Base-by-base conservation (phyloP, 2,113 vertebrate species). In the Labeo rohita region DNA sequence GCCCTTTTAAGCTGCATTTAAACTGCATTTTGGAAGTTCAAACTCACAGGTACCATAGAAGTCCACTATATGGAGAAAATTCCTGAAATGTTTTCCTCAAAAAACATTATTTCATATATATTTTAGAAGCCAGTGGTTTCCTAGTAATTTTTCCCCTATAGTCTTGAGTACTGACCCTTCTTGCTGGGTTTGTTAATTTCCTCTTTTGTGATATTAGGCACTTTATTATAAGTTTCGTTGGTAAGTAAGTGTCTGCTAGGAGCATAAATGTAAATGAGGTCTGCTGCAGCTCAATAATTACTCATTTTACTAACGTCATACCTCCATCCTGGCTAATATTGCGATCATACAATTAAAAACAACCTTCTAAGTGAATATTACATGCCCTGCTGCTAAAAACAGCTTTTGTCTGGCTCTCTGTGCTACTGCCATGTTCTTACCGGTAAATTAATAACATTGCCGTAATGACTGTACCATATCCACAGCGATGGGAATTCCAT, bases 361-460 rank as follows among this genome's bases (percentile, higher is more conserved):
- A 54, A 70, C 43, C 10, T 49, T 68, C 12, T 52, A 52, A 68
- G 28, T 82, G 63, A 82, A 49, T 50, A 68, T 52, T 65, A 66
- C 61, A 81, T 36, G 45, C 45, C 6, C 63, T 52, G 15, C 63
- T 82, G 63, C 47, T 68, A 8, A 23, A 63, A 80, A 23, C 52
- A n/a, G 39, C 78, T 63, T 78, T 80, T 45, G 43, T 81, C 61
- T 66, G 43, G 45, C 23, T 82, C 45, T 50, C 47, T 68, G 63
- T 82, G 12, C 59, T 80, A 65, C 39, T 63, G 3, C 39, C 0
- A 39, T 28, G 21, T 80, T 68, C 63, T 34, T 68, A 23, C 36
- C 5, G n/a, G 63, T 82, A 34, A 82, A 68, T 68, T 82, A 82
- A 81, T 66, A 50, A 52, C 63, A 16, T 3, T 82, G 47, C 43